Base-by-base conservation (phyloP, 2,113 vertebrate species). In the Silurus glanis region DNA sequence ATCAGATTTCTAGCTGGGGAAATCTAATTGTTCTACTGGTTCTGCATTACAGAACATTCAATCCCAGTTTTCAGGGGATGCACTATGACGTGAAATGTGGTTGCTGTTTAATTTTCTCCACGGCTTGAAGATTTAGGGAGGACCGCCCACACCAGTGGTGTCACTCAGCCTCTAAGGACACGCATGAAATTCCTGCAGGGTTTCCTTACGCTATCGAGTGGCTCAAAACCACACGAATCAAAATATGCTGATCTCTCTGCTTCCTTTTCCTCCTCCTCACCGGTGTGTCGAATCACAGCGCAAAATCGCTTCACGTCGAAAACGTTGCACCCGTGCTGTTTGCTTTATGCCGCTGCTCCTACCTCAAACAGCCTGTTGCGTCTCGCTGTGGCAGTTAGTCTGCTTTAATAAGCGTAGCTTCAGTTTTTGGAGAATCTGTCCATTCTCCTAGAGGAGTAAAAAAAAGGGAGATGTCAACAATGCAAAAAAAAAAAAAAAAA, bases 61-160 rank as follows among this genome's bases (percentile, higher is more conserved):
- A 3, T 49, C 49, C 17, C 1, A 47, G 1, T 19, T 66, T 55
- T 16, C 17, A 8, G 16, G 28, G 6, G 37, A 37, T 37, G 37
- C 37, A 37, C 37, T 37, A 37, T 37, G 37, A 37, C 37, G 21
- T 62, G 56, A 62, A 74, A 74, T 9, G 21, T 16, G 9, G 19
- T 72, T 49, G n/a, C 12, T 9, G 0, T 74, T 2, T 84, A 21
- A 72, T 55, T 56, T 74, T 85, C 74, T 37, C 28, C 83, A 59
- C 21, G 14, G 85, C 79, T 88, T 85, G 88, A 89, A 83, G 37
- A 90, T 90, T 89, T 93, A 90, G 89, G 13, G 90, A 72, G 72
- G 83, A 85, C 84, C 67, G 75, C 85, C 81, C 91, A 9, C 5
- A 23, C 49, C 62, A 53, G 51, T 61, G 59, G 71, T 83, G 69